These are phyloP conservation scores for Gallirallus australis DNA, from an alignment of 2,797 vertebrate genomes.

Conservation along the genomic window DNA sequence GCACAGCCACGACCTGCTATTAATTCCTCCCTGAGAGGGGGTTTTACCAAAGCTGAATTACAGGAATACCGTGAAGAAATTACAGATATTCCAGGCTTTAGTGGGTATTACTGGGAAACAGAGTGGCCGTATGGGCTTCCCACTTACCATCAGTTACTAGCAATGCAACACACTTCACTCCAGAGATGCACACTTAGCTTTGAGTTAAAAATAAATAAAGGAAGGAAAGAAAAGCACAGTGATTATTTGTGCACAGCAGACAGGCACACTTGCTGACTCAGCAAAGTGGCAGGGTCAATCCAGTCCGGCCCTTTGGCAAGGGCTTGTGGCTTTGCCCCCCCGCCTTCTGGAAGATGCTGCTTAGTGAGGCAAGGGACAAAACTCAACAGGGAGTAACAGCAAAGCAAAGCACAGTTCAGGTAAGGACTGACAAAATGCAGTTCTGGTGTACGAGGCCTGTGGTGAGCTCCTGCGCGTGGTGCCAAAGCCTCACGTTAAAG, in stretches of 20 bases:
- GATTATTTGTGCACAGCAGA: neutral
- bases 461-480: neutral
- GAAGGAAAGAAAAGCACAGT: neutral
- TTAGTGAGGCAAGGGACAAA: neutral
- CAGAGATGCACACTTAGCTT: neutral
- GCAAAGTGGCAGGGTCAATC: fast-evolving
- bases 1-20: neutral
- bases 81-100: neutral
- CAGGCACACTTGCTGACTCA: neutral
- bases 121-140: neutral
- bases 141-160: neutral
- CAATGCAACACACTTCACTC: neutral
- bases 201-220: neutral
- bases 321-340: neutral
- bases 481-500: neutral
- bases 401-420: neutral
- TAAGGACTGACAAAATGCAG: neutral
- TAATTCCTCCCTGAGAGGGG: neutral
- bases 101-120: neutral
- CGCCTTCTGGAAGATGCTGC: neutral
- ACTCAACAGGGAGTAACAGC: neutral
- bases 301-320: fast-evolving
- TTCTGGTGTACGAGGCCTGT: neutral
- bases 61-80: neutral
- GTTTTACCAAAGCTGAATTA: conserved; percentile 17